These are phyloP conservation scores for Sula dactylatra DNA, from an alignment of 2,113 vertebrate genomes.

Conservation along the genomic window DNA sequence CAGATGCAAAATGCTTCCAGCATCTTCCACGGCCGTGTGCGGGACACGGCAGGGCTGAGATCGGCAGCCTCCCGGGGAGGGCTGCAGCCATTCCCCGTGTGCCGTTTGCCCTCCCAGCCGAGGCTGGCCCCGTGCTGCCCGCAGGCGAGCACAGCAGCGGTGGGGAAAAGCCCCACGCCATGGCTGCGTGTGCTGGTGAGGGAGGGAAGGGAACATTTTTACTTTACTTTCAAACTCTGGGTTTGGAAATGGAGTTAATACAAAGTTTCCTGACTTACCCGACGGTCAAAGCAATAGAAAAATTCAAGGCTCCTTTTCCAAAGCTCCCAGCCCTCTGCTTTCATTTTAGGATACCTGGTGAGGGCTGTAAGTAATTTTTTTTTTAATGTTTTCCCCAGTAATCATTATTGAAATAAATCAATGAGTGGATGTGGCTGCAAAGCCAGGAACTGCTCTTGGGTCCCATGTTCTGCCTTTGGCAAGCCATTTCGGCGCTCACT, in stretches of 20 bases:
- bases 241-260: not conserved
- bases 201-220: not conserved
- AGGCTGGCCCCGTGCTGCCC: not conserved
- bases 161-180: not conserved
- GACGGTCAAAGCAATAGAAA: slow-evolving; percentile 15
- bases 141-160: rapidly evolving
- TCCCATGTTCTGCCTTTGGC: slow-evolving; percentile 25
- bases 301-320: not conserved
- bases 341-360: slow-evolving; percentile 3
- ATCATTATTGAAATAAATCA: slow-evolving; percentile 6
- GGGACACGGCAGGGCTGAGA: not conserved
- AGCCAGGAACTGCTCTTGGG: not conserved
- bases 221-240: not conserved
- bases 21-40: not conserved
- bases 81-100: not conserved
- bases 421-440: not conserved
- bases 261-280: not conserved
- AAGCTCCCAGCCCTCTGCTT: not conserved
- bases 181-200: not conserved
- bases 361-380: slow-evolving; percentile 13
- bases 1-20: not conserved
- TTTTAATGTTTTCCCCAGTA: not conserved
- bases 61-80: not conserved
- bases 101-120: not conserved
- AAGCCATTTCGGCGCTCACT: rapidly evolving